phyloP scores from a whole-genome alignment of 2,113 vertebrate genomes.

The Arothron firmamentum region DNA sequence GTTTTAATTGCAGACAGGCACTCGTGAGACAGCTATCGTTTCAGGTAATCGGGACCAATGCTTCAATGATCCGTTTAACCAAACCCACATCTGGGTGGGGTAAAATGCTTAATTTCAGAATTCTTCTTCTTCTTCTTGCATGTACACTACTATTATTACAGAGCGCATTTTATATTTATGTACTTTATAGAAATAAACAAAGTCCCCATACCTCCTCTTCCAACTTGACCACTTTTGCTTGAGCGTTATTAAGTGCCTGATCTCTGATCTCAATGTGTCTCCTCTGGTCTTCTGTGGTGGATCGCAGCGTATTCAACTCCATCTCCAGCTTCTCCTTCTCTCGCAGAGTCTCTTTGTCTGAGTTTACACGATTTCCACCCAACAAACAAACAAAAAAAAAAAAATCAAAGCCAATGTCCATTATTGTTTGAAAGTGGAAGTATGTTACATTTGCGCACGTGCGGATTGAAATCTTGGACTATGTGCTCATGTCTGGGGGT shows the following conservation, averaged over 20 bases:
- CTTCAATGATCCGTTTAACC: too few species aligned
- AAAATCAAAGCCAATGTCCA: neutral
- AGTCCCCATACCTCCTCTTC: constrained; percentile 88
- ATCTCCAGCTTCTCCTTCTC: constrained; percentile 98
- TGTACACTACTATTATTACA: too few species aligned
- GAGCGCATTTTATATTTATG: neutral
- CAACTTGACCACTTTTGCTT: constrained; percentile 96
- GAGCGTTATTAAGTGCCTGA: constrained; percentile 94
- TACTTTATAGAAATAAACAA: neutral
- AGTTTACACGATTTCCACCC: constrained; percentile 11
- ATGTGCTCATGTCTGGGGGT: neutral
- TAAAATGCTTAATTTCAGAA: too few species aligned
- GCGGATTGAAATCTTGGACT: neutral
- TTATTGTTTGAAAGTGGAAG: neutral
- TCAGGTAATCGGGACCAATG: too few species aligned
- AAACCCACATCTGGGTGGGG: too few species aligned
- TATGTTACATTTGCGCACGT: neutral
- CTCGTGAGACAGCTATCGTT: too few species aligned
- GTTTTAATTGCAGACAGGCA: too few species aligned
- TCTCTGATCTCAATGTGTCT: constrained; percentile 97
- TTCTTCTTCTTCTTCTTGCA: too few species aligned
- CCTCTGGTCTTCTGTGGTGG: constrained; percentile 91
- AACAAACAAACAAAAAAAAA: neutral
- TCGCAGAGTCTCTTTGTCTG: constrained; percentile 89
- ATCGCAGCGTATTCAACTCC: constrained; percentile 85